Evolutionary conservation across 2,888 invertebrate species (phyloP).

Genomic region (Orthosia cruda): DNA sequence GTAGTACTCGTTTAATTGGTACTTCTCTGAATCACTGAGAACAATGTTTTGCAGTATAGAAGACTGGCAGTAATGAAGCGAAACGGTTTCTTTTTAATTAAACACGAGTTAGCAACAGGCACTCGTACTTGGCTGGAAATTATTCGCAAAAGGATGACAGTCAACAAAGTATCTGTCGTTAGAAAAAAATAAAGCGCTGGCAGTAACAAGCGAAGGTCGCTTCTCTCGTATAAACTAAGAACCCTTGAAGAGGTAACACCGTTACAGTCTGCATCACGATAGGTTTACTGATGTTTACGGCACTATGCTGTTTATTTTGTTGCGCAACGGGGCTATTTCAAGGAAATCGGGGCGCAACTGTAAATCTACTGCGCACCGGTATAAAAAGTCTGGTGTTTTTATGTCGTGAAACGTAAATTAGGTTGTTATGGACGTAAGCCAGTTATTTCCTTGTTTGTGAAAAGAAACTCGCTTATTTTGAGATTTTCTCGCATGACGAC

Average conservation of each 20-base stretch:
- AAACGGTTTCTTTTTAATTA: constrained; percentile 24
- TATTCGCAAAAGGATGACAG: constrained; percentile 9
- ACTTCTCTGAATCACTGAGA: constrained; percentile 30
- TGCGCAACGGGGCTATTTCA: constrained; percentile 63
- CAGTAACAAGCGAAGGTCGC: constrained; percentile 46
- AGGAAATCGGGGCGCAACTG: constrained; percentile 63
- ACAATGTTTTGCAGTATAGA: constrained; percentile 25
- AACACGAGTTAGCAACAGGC: neutral
- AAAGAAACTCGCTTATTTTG: constrained; percentile 25
- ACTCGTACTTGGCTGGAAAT: neutral
- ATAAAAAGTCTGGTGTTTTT: constrained; percentile 56
- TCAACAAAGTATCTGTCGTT: constrained; percentile 13
- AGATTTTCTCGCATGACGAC: neutral
- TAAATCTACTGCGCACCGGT: constrained; percentile 49
- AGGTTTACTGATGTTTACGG: constrained; percentile 51
- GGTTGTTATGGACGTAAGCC: constrained; percentile 31
- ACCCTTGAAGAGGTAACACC: constrained; percentile 36
- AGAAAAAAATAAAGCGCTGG: constrained; percentile 4
- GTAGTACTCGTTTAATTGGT: constrained; percentile 23
- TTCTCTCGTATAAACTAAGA: constrained; percentile 42
- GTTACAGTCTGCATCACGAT: constrained; percentile 34
- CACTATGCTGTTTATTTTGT: constrained; percentile 59
- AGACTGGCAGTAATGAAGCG: constrained; percentile 7
- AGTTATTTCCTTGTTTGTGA: constrained; percentile 23
- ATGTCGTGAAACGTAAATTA: constrained; percentile 47